Base-by-base conservation (phyloP, 2,888 invertebrate species). In the Trachelus tabidus region DNA sequence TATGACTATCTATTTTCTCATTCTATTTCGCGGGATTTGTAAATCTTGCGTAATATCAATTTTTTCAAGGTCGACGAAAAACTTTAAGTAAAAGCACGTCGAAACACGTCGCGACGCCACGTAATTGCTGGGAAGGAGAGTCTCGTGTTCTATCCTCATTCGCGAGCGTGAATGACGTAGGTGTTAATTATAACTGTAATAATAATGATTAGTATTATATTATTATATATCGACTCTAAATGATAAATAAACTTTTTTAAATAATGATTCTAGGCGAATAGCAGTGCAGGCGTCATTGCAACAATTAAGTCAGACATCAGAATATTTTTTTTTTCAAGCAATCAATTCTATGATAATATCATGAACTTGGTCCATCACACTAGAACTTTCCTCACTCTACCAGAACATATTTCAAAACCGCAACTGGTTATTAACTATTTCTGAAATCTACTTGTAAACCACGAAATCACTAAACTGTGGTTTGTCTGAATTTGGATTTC, bases 191-290 rank as follows among this genome's bases (percentile, higher is more conserved):
- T 86, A 85, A 84, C 85, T 85, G 81, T 86, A 85, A 81, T 83
- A 78, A 82, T 84, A 85, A 83, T 82, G 80, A 77, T 85, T 85
- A 88, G 83, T 83, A 85, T 84, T 88, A 86, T 82, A 82, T 81
- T 35, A 82, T 85, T 35, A 82, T 85, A 85, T 81, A 81, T 83
- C 78, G 77, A 79, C 81, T 81, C 83, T 83, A 76, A 81, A 79
- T 79, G 82, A 82, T 77, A 79, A 83, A 82, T 83, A 79, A 81
- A 84, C 81, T 79, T 88, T 86, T 87, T 84, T 84, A 82, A 86
- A 82, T 80, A 37, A 56, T 56, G 6, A 56, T 56, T 56, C 1
- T 9, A 56, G 9, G 9, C 23, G 0, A 56, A 56, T 23, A 56
- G 40, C 4, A 15, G 15, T 15, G 15, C 40, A 15, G 40, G 40